Conservation (phyloP, 2,888 invertebrate species). For the Loripinus fragilis region DNA sequence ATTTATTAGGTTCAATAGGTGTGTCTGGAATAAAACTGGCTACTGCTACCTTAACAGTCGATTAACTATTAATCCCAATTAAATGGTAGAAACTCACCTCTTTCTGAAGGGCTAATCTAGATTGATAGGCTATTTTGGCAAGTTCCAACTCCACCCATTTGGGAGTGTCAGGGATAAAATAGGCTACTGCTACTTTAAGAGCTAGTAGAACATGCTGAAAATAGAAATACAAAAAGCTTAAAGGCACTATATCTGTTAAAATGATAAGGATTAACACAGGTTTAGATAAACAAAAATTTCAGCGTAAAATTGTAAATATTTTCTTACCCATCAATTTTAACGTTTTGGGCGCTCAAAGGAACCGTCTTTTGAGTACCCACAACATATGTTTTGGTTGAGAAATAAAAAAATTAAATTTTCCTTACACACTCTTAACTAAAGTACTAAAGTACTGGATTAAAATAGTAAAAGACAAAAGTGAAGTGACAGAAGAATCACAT, state of each 20-base stretch:
- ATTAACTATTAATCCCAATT: too few relatives aligned
- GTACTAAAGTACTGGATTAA: too few relatives aligned
- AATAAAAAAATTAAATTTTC: too few relatives aligned
- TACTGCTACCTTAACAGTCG: constrained; percentile 87
- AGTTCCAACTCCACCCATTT: constrained; percentile 78
- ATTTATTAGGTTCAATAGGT: too few relatives aligned
- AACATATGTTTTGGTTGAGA: too few relatives aligned
- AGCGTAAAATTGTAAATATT: background rate
- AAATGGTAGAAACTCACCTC: constrained; percentile 71
- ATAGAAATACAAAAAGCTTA: constrained; percentile 20
- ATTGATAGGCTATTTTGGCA: constrained; percentile 72
- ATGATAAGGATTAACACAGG: background rate
- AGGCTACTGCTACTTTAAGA: constrained; percentile 87
- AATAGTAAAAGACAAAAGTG: too few relatives aligned
- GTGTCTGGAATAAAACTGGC: constrained; percentile 89
- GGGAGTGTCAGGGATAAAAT: constrained; percentile 89
- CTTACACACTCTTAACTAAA: too few relatives aligned
- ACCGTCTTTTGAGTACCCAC: too few relatives aligned
- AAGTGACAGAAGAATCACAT: too few relatives aligned
- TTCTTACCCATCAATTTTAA: too few relatives aligned
- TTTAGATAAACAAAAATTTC: background rate
- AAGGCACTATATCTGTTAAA: background rate
- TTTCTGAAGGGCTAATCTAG: constrained; percentile 73
- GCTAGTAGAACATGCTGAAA: constrained; percentile 87
- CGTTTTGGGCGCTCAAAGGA: too few relatives aligned